Percentiles rank a stretch among this genome's conserved stretches.
phyloP scores from a whole-genome alignment of 1,140 invertebrate genomes.

The Diprion similis region DNA sequence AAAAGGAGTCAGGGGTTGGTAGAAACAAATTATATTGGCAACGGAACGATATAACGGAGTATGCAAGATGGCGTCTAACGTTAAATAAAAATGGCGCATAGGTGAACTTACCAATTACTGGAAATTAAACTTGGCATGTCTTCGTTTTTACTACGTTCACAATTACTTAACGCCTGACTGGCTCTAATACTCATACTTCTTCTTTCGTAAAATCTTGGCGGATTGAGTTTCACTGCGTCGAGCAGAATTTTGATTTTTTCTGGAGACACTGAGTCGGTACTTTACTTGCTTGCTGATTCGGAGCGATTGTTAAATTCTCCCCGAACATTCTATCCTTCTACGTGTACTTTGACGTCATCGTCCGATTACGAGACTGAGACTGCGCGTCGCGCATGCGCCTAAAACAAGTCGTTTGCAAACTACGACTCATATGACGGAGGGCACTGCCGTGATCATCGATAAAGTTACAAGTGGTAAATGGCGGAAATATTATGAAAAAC shows the following conservation, averaged over 20 bases:
- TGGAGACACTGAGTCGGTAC: slow-evolving; percentile 23
- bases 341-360: slow-evolving; percentile 5
- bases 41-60: too few relatives aligned
- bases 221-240: slow-evolving; percentile 33
- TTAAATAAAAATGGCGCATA: slow-evolving; percentile 7
- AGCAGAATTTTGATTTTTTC: slow-evolving; percentile 30
- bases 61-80: slow-evolving; percentile 13
- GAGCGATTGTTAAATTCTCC: background rate
- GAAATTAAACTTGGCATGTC: slow-evolving; percentile 61
- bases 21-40: too few relatives aligned
- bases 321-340: background rate
- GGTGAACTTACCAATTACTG: slow-evolving; percentile 58
- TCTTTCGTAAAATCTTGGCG: slow-evolving; percentile 50
- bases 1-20: too few relatives aligned
- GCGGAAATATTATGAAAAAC: too few relatives aligned
- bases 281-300: background rate
- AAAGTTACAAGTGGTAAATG: too few relatives aligned
- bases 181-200: slow-evolving; percentile 63
- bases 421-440: background rate
- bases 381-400: background rate
- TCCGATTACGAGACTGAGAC: background rate
- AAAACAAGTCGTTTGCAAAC: background rate
- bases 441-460: background rate
- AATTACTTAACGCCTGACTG: slow-evolving; percentile 58
- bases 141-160: slow-evolving; percentile 59